Evolutionary conservation across 2,113 vertebrate species (phyloP).

Genomic region (Verasper variegatus): DNA sequence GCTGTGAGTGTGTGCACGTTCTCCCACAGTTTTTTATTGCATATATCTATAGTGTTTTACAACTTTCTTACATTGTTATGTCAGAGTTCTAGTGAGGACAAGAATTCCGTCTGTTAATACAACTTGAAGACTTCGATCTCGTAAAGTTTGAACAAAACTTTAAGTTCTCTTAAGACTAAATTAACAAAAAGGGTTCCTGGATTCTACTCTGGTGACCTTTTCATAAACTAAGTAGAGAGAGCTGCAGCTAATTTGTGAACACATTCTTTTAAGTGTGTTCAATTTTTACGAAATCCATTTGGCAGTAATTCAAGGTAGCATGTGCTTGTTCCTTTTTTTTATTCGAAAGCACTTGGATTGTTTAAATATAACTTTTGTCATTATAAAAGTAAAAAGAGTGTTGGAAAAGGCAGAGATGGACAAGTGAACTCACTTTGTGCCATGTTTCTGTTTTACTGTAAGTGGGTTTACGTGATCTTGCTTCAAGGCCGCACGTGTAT

Average conservation of each 20-base stretch:
- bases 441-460: no score
- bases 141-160: no score
- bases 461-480: no score
- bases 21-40: no score
- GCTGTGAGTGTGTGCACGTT: no score
- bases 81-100: neutral
- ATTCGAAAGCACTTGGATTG: neutral
- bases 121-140: neutral
- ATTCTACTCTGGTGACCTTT: slow-evolving; percentile 27
- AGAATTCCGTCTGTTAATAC: no score
- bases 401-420: neutral
- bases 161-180: neutral
- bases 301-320: neutral
- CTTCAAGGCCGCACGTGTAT: neutral
- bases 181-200: slow-evolving; percentile 2
- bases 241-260: slow-evolving; percentile 7
- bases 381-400: neutral
- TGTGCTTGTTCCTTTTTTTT: neutral
- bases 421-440: no score
- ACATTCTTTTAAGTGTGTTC: neutral
- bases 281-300: neutral
- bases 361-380: neutral
- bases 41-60: neutral
- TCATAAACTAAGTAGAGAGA: neutral
- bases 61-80: neutral